Conservation (phyloP, 2,797 vertebrate genomes). For the Miichthys miiuy region DNA sequence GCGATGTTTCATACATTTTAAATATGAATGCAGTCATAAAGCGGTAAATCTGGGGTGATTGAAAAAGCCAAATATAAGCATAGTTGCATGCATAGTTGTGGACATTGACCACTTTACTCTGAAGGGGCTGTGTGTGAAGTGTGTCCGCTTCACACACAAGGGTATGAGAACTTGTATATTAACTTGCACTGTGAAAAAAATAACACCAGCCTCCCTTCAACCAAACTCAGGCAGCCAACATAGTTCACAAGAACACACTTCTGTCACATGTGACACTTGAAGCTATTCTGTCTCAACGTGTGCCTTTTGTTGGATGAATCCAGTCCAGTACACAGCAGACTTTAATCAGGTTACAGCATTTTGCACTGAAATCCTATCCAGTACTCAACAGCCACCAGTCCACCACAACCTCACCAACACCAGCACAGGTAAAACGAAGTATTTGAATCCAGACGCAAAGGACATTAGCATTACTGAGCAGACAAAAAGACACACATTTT, state of each 20-base stretch:
- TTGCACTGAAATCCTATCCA: background rate
- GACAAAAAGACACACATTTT: background rate
- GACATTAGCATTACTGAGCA: background rate
- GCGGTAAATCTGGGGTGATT: background rate
- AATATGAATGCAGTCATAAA: background rate
- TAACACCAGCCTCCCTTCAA: background rate
- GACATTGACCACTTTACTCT: background rate
- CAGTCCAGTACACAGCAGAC: background rate
- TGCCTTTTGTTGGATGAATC: background rate
- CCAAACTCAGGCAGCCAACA: background rate
- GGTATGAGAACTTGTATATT: background rate
- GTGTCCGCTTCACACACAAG: too few relatives aligned
- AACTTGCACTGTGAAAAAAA: background rate
- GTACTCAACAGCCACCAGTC: background rate
- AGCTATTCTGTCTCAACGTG: background rate
- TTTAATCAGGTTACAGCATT: background rate
- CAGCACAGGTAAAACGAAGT: background rate
- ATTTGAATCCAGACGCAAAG: background rate
- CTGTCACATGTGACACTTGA: background rate
- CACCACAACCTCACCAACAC: background rate
- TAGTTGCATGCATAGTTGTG: background rate
- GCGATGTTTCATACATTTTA: too few relatives aligned
- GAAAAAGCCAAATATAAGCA: background rate
- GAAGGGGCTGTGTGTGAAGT: too few relatives aligned
- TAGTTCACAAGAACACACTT: background rate